Evolutionary conservation across 2,888 invertebrate genomes (phyloP), one percentile per base, ranked within the genome.

Genomic region (Geotrupes spiniger): DNA sequence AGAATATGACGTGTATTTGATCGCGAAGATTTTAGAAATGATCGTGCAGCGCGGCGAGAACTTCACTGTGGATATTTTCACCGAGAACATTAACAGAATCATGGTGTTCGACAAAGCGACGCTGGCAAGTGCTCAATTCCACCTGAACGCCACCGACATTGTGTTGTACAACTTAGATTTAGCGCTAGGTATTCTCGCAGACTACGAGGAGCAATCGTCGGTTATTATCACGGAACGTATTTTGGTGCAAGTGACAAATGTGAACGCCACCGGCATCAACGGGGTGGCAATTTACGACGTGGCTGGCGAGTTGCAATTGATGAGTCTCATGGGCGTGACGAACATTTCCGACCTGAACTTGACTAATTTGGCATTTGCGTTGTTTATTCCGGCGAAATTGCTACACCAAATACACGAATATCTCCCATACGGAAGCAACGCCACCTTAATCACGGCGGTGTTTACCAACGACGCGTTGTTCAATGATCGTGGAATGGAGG

Each of bases 71-170:
- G n/a, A 10, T 9, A 29, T 17, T 2, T 28, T 39, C 5, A 27
- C 40, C 8, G 16, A n/a, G 4, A 46, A 28, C 12, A 26, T 50
- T 10, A 43, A 46, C 14, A 21, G n/a, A 5, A 36, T 46, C 3
- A 50, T 50, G 43, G 11, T 40, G 5, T 41, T 46, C n/a, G 26
- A 47, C 4, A 2, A 10, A 1, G 16, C 27, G 2, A 33, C 33
- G 10, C 16, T 50, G 14, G 21, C 25, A 2, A 27, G 5, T 11
- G 15, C 50, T 5, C 50, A 50, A n/a, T 14, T 25, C 10, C 11
- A 9, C 8, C 21, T 50, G 8, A 50, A 50, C 37, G 41, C 50
- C 11, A 50, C 50, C 2, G 50, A 50, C 12, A 15, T n/a, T 21
- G 29, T 50, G 14, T 12, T 50, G n/a, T n/a, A n/a, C n/a, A n/a